These are phyloP conservation scores for Trachelipus rathkii DNA, from an alignment of 1,140 invertebrate genomes.

Conservation along the genomic window DNA sequence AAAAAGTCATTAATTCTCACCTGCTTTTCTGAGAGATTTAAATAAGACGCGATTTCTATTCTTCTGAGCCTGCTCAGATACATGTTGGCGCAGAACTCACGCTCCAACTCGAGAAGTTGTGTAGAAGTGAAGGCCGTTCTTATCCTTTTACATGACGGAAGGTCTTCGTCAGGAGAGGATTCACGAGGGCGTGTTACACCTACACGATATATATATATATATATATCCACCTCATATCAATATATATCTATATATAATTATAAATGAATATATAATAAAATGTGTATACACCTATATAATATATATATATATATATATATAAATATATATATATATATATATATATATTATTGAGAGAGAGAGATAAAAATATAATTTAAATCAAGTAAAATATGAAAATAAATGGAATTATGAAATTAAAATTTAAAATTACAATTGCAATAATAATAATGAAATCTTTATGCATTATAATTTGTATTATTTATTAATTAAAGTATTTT, in stretches of 20 bases:
- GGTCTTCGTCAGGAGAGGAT: conserved; percentile 28
- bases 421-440: too few species aligned
- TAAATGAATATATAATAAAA: neutral
- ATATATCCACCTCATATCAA: conserved; percentile 18
- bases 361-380: too few species aligned
- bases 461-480: too few species aligned
- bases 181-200: conserved; percentile 35
- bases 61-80: conserved; percentile 58
- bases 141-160: conserved; percentile 53
- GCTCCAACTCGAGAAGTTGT: conserved; percentile 58
- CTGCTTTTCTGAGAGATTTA: conserved; percentile 80
- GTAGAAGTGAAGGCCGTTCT: conserved; percentile 60
- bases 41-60: conserved; percentile 59
- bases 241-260: conserved; percentile 4
- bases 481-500: too few species aligned
- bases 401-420: too few species aligned
- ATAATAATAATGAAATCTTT: too few species aligned
- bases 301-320: too few species aligned
- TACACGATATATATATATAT: conserved; percentile 14
- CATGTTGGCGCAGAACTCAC: conserved; percentile 59
- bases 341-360: too few species aligned
- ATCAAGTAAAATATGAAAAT: too few species aligned
- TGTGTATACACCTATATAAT: neutral
- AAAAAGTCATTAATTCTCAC: conserved; percentile 47
- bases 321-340: too few species aligned